Evolutionary conservation across 2,113 vertebrate species (phyloP).

Genomic region (Todiramphus saurophagus): DNA sequence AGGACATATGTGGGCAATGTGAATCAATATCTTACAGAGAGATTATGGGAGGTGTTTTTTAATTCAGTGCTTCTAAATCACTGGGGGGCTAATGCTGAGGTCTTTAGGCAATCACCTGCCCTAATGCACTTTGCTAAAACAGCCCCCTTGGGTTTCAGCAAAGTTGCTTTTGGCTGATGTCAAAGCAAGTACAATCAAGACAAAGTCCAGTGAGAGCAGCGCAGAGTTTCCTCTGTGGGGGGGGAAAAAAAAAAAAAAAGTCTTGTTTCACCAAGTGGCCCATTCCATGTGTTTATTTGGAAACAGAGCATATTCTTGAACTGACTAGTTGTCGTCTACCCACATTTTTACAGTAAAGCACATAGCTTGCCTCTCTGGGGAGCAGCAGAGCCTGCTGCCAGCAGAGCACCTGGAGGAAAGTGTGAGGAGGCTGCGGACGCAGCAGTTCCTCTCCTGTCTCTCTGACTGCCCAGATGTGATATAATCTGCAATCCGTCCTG

Average conservation of each 20-base stretch:
- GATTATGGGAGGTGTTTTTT: not conserved
- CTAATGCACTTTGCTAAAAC: not conserved
- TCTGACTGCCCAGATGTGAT: not conserved
- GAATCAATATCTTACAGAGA: constrained; percentile 6
- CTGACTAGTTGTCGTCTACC: not conserved
- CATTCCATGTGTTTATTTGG: not conserved
- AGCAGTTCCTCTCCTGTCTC: not conserved
- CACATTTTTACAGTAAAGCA: not conserved
- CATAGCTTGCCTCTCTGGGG: not conserved
- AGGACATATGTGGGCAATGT: constrained; percentile 22
- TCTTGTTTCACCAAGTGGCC: not conserved
- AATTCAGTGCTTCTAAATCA: not conserved
- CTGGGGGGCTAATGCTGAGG: not conserved
- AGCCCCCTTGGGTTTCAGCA: not conserved
- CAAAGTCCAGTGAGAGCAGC: not conserved
- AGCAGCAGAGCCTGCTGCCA: not conserved
- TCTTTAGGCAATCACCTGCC: not conserved
- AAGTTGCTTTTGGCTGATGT: not conserved
- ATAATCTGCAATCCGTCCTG: not conserved
- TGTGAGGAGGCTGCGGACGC: not conserved
- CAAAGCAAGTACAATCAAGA: not conserved
- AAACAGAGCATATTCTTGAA: constrained; percentile 12
- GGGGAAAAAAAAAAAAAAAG: not conserved
- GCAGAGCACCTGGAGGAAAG: constrained; percentile 11
- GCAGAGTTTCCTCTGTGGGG: not conserved